Evolutionary conservation across 2,888 invertebrate species (phyloP).

Genomic region (Anorthoa munda): DNA sequence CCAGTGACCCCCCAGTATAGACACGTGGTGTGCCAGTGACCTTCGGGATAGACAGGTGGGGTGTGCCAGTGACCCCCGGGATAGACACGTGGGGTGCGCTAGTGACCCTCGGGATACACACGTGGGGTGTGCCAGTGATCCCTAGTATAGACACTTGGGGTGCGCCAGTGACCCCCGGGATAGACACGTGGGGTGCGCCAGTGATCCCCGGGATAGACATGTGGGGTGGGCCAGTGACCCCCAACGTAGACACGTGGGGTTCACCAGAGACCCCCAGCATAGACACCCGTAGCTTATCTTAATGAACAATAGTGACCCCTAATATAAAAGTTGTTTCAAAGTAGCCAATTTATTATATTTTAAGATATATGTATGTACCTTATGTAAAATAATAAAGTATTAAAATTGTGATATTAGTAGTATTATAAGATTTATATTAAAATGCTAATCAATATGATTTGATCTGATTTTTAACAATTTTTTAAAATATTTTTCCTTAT

Average conservation of each 20-base stretch:
- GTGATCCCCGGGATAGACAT: too few species aligned
- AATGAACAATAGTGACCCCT: not conserved
- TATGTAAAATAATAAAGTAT: conserved; percentile 47
- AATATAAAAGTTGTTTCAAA: not conserved
- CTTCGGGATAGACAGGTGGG: not conserved
- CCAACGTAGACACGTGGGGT: not conserved
- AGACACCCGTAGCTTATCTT: not conserved
- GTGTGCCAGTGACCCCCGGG: not conserved
- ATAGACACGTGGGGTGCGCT: not conserved
- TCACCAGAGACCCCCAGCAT: too few species aligned
- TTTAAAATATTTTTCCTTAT: not conserved
- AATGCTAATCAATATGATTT: not conserved
- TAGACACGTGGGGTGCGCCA: not conserved
- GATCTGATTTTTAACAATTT: not conserved
- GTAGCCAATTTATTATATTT: not conserved
- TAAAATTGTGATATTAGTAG: conserved; percentile 56
- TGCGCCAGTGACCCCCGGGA: not conserved
- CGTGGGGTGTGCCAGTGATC: not conserved
- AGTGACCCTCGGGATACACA: not conserved
- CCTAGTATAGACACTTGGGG: not conserved
- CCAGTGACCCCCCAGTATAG: not conserved
- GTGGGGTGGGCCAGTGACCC: not conserved
- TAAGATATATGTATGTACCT: not conserved
- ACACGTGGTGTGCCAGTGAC: too few species aligned
- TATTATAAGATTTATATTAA: conserved; percentile 5